Evolutionary conservation across 2,113 vertebrate species (phyloP), one percentile per base, ranked within the genome.

Genomic region (Tiliqua scincoides): DNA sequence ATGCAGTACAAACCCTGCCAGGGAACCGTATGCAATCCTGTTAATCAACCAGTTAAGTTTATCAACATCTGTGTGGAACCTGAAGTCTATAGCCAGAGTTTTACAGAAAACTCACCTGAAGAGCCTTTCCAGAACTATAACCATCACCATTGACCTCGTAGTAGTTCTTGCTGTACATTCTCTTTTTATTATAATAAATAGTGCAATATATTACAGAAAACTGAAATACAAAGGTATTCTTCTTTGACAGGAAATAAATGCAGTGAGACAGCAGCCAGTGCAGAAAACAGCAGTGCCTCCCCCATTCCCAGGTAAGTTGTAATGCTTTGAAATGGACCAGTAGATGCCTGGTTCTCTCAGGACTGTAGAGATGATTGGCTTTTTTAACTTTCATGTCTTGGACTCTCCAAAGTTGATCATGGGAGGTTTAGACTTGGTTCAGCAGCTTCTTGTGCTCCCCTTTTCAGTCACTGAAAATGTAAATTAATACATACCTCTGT

Each of bases 131-230:
- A 32, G n/a, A 70, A 70, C 54, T 17, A 57, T 57, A 14, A 57
- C 12, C 5, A 3, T 14, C 48, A 76, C 15, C 0, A 0, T 3
- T 20, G 1, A 27, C 3, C 37, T 0, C 0, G 7, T 54, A 88
- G n/a, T 35, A 18, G 20, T 25, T 62, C 11, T 23, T 62, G n/a
- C 23, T 76, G 17, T 54, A 27, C 48, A 52, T 4, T 1, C 3
- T 63, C 30, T 71, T 87, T 62, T 76, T 94, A 94, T 95, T 0
- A 75, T 88, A 95, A 95, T 95, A 95, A 95, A 95, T 95, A 95
- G 91, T 30, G 59, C 5, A 63, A 65, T 91, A 88, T 91, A 85
- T 88, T 91, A 94, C 85, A 95, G 87, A 90, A 88, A 75, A 48
- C 32, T 57, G 87, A 62, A 23, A 87, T 65, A 80, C 27, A 27